phyloP scores from a whole-genome alignment of 2,113 vertebrate genomes.

The Tachysurus fulvidraco region DNA sequence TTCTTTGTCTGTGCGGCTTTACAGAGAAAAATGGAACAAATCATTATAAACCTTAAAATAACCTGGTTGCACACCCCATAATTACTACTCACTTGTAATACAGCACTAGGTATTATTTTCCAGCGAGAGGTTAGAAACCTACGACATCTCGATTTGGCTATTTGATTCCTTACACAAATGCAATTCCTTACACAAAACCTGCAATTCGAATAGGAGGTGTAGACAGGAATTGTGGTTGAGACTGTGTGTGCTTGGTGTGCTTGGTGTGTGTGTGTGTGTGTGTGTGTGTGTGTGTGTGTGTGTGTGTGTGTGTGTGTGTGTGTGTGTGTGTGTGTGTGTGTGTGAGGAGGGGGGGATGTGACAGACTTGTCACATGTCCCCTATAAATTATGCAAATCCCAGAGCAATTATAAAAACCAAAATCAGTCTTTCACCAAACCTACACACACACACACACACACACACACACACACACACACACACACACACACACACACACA shows the following conservation, averaged over 20 bases:
- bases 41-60: background rate
- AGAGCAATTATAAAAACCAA: slow-evolving; percentile 72
- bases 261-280: slow-evolving; percentile 32
- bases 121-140: background rate
- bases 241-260: too few species aligned
- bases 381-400: slow-evolving; percentile 77
- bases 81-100: background rate
- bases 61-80: background rate
- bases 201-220: background rate
- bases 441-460: slow-evolving; percentile 10
- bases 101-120: background rate
- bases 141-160: background rate
- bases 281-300: too few species aligned
- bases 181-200: background rate
- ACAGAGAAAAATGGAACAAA: background rate
- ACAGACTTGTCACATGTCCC: slow-evolving; percentile 39
- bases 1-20: background rate
- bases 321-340: slow-evolving; percentile 35
- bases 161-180: background rate
- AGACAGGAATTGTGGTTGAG: background rate
- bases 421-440: slow-evolving; percentile 64
- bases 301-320: slow-evolving; percentile 2
- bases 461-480: background rate
- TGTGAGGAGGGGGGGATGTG: slow-evolving; percentile 20
- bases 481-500: slow-evolving; percentile 13